Base-by-base conservation (phyloP, 2,113 vertebrate genomes). In the Sinocyclocheilus anshuiensis region DNA sequence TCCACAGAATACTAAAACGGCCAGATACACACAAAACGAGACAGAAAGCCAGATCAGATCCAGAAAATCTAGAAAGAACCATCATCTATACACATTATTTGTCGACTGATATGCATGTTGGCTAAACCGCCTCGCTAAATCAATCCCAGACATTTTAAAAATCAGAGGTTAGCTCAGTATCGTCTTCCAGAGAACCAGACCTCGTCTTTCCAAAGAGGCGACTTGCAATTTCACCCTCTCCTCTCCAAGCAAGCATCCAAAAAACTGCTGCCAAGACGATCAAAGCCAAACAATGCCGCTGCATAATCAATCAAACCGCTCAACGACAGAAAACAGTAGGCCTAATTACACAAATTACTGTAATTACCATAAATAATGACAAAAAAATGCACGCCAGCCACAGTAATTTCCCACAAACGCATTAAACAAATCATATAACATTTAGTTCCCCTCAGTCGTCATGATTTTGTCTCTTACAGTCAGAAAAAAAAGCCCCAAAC, bases 401-500 rank as follows among this genome's bases (percentile, higher is more conserved):
- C 29, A 16, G 59, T 18, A 7, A 82, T 67, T 29, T 65, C 16
- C 42, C 13, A 20, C 63, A 69, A 67, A 81, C 36, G 0, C 36
- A 81, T 81, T 42, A 13, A 53, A 63, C 50, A 79, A 42, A 71
- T 72, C 69, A 20, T 4, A 4, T 5, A 39, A 72, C 24, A 36
- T 79, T 50, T 42, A 86, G 8, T 87, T 48, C 26, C n/a, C 57
- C 80, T 81, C n/a, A 22, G 39, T 26, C 4, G 57, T 10, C 45
- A 13, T 79, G 18, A 57, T 79, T 57, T 36, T 69, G 63, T 69
- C 63, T 61, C 29, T 80, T 24, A 53, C 33, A 50, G 24, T 67
- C 57, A 65, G 82, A 69, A 77, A 90, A 90, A 75, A 77, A 61
- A 63, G 48, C 77, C 53, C 65, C 48, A 86, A 87, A 86, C 45